Evolutionary conservation across 2,888 invertebrate species (phyloP), one percentile per base, ranked within the genome.

Genomic region (Carpatolechia fugitivella): DNA sequence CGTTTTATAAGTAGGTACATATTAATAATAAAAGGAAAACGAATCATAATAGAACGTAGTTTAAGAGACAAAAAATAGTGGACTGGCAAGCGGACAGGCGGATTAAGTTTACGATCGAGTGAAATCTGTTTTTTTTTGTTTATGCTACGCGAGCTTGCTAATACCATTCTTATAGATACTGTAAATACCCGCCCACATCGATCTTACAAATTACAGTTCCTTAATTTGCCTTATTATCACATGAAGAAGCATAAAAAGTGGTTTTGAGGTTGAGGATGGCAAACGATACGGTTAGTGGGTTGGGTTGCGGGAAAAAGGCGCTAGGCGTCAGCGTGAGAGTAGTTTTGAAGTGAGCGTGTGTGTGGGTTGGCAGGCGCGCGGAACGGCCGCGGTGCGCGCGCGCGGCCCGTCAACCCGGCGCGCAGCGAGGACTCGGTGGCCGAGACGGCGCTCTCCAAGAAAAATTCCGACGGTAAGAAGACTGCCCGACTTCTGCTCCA

Each of bases 351-450:
- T 82, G 78, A 81, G 85, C 80, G 76, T 86, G 61, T 86, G 78
- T 87, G 71, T 88, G 87, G 80, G 76, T 87, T 84, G 82, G 80
- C 90, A 89, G 90, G 88, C 84, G 84, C 83, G 77, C 76, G 76
- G 74, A 74, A 72, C 75, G 82, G 84, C 68, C 85, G 87, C 71
- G 68, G 83, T 54, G 80, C 77, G 74, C 81, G 84, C 72, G 66
- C 82, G 69, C 80, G 84, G 61, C 78, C 82, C 72, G 74, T 75
- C 78, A 93, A 94, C 90, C 93, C 94, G 66, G 93, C 94, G 84
- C 93, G 93, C 89, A 95, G 94, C 89, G 95, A 95, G 90, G 96
- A 96, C 90, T 95, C 95, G 67, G 94, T 95, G 77, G 93, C 94
- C 69, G 95, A 95, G 85, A 94, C 94, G 74, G 93, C 94, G 77